Evolutionary conservation across 2,888 invertebrate species (phyloP), one percentile per base, ranked within the genome.

Genomic region (Eumerus sabulonum): DNA sequence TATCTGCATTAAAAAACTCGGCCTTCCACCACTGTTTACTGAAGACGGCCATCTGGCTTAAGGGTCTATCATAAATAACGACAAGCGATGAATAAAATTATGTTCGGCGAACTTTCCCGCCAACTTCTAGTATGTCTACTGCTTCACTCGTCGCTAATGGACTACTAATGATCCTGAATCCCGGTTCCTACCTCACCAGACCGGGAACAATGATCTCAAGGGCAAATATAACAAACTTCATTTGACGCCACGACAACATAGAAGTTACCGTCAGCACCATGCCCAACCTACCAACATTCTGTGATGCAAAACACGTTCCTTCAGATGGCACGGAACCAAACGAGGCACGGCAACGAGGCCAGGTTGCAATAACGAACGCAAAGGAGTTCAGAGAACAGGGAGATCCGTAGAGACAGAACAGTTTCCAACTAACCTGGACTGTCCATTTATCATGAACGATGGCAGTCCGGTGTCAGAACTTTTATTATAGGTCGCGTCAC

Each of bases 401-500:
- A 27, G 54, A 54, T 53, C 48, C 59, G 64, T 50, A 54, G 27
- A 50, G 64, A 42, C n/a, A 27, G 3, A 27, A 27, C 27, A 27
- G 27, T 27, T 27, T 7, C 27, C 27, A 27, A 27, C 3, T 27
- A 27, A 27, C 27, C 27, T 27, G 27, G 27, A 4, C 27, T 60
- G 56, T 48, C 64, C 59, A 76, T 76, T 76, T 76, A 71, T 76
- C 71, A 76, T 35, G 50, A 60, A 72, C 62, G 47, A 60, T 66
- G 64, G 68, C 57, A 44, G 35, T 63, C 59, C 64, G 14, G 71
- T 76, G 76, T 71, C 70, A 71, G 66, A 76, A 76, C 60, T 76
- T 76, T 76, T 76, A 71, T 76, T 71, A 60, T 71, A 60, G 76
- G 71, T 71, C 76, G 71, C 76, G 76, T 71, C 71, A 76, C 56